Conservation (phyloP, 1,140 invertebrate species). For the Probaryconus sp. region DNA sequence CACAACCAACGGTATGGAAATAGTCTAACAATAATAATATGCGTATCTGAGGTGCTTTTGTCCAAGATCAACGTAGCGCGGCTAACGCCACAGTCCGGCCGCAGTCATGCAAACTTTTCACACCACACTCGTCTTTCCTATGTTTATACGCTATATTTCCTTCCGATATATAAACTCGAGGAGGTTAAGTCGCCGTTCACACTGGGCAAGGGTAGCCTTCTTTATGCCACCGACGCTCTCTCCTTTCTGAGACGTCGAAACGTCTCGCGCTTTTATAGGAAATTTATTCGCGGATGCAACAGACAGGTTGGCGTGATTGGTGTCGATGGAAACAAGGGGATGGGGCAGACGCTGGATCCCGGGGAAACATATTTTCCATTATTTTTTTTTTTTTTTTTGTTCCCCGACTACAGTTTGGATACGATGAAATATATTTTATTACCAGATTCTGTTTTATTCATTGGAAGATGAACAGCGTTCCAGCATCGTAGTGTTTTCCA, state of each 20-base stretch:
- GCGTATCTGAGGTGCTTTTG: conserved; percentile 67
- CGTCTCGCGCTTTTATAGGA: conserved; percentile 30
- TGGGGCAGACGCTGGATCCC: too few species aligned
- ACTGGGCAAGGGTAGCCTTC: conserved; percentile 27
- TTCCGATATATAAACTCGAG: conserved; percentile 60
- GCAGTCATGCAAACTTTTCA: conserved; percentile 70
- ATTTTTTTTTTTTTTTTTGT: too few species aligned
- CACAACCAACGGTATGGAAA: conserved; percentile 63
- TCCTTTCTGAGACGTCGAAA: conserved; percentile 33
- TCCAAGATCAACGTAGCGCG: conserved; percentile 69
- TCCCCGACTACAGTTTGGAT: too few species aligned
- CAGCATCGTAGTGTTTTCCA: too few species aligned
- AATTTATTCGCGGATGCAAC: too few species aligned
- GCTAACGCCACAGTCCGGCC: conserved; percentile 69
- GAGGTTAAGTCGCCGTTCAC: conserved; percentile 17
- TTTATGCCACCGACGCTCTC: conserved; percentile 38
- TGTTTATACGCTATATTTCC: conserved; percentile 59
- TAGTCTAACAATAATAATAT: conserved; percentile 66
- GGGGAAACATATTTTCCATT: too few species aligned
- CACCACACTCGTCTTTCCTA: conserved; percentile 67
- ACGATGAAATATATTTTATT: too few species aligned
- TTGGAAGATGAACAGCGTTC: too few species aligned
- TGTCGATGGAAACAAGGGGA: too few species aligned
- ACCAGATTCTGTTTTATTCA: too few species aligned
- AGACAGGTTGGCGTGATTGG: too few species aligned